Base-by-base conservation (phyloP, 2,113 vertebrate species). In the Pongo pygmaeus region DNA sequence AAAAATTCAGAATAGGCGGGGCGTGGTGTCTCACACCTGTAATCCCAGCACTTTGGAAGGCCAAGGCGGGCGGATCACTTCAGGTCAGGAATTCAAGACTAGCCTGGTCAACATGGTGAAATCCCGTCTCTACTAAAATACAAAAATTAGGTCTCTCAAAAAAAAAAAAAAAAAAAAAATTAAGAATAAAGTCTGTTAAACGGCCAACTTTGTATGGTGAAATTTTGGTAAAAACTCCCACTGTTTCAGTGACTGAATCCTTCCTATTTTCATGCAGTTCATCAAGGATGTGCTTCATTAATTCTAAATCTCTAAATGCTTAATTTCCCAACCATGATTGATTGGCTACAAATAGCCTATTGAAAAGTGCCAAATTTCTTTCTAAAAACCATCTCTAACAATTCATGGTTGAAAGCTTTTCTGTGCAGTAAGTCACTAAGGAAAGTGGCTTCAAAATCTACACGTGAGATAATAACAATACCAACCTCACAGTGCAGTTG, bases 391-490 rank as follows among this genome's bases (percentile, higher is more conserved):
- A 43, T 48, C 48, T 92, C 23, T 69, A 93, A 83, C 85, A 89
- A 86, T 90, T 86, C 30, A 75, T 77, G 59, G 61, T 86, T 84
- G 75, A 97, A 91, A n/a, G 32, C 4, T 88, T 35, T 90, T 78
- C 55, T 90, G 75, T 93, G 50, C 52, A 93, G 10, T 52, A 94
- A 94, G 43, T 70, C 70, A 59, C 69, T 67, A 43, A 64, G 27
- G 46, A 50, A 11, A 20, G 20, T 23, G 18, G 25, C 38, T 93
- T 91, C 69, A 38, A 50, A 85, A 89, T 40, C 43, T 69, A 30
- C 11, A 57, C 7, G 61, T 6, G 1, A 88, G 61, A 92, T 55
- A 38, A 64, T 67, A 38, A 69, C 43, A 78, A 52, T 11, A 61
- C 52, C 8, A 23, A 85, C 35, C 52, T 78, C n/a, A 40, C 81